Conservation (phyloP, 1,140 invertebrate genomes). For the Bombus sylvicola region DNA sequence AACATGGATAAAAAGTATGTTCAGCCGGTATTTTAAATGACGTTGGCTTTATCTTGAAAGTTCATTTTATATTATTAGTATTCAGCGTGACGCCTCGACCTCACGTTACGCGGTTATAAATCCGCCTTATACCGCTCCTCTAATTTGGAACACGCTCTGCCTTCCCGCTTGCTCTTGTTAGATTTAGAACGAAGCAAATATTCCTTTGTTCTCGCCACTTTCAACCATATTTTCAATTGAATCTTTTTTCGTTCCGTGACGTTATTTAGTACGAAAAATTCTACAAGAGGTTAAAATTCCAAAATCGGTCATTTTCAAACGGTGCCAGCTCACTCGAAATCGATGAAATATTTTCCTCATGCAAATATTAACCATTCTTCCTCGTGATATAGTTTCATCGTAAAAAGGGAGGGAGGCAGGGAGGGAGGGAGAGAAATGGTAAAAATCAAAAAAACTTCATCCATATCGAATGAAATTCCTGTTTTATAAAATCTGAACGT, state of each 20-base stretch:
- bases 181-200: neutral
- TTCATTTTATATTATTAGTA: constrained; percentile 34
- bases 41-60: constrained; percentile 27
- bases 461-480: neutral
- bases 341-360: constrained; percentile 5
- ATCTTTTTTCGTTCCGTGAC: too few relatives aligned
- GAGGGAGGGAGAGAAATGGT: neutral
- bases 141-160: constrained; percentile 28
- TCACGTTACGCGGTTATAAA: constrained; percentile 34
- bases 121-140: constrained; percentile 9
- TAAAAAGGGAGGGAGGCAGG: too few relatives aligned
- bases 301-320: neutral
- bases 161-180: neutral
- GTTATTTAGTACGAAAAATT: constrained; percentile 2
- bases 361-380: constrained; percentile 11
- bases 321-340: neutral
- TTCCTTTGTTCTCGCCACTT: neutral
- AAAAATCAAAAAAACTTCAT: neutral
- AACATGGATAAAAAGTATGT: neutral
- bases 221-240: neutral
- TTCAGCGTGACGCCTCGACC: constrained; percentile 12
- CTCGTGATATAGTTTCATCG: neutral
- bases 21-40: constrained; percentile 9
- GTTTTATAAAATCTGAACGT: neutral
- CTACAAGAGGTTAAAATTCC: neutral